Evolutionary conservation across 2,797 vertebrate species (phyloP).

Genomic region (Morelia viridis): DNA sequence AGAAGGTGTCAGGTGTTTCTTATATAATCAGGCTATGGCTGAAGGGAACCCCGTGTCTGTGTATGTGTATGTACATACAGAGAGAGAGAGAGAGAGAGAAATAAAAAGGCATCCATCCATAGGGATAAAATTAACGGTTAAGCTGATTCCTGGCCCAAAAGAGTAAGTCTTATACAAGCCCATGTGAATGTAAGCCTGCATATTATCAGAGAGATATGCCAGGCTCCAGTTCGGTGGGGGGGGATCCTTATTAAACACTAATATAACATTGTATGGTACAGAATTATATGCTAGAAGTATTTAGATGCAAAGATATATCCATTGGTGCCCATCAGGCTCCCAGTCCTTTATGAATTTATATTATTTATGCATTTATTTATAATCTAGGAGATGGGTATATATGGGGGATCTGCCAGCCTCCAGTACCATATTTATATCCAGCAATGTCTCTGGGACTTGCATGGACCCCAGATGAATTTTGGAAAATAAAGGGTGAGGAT

Average conservation of each 20-base stretch:
- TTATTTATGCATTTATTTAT: background rate
- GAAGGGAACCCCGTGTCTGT: background rate
- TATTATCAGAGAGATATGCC: background rate
- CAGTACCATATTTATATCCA: background rate
- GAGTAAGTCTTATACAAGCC: background rate
- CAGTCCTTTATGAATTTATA: background rate
- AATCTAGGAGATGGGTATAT: background rate
- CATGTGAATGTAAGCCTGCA: background rate
- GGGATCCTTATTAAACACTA: background rate
- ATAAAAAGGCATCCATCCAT: background rate
- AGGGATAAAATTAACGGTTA: background rate
- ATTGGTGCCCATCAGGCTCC: background rate
- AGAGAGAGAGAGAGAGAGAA: background rate
- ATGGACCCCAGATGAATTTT: background rate
- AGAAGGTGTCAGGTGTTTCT: background rate
- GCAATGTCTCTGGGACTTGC: background rate
- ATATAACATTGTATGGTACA: background rate
- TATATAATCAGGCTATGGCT: background rate
- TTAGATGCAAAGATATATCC: background rate
- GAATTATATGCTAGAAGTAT: background rate
- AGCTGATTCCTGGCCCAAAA: background rate
- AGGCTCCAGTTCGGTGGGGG: background rate
- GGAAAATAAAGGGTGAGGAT: background rate
- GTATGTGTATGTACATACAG: background rate
- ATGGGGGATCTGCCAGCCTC: background rate